Conservation (phyloP, 2,888 invertebrate genomes). For the Philopedon plagiatum region DNA sequence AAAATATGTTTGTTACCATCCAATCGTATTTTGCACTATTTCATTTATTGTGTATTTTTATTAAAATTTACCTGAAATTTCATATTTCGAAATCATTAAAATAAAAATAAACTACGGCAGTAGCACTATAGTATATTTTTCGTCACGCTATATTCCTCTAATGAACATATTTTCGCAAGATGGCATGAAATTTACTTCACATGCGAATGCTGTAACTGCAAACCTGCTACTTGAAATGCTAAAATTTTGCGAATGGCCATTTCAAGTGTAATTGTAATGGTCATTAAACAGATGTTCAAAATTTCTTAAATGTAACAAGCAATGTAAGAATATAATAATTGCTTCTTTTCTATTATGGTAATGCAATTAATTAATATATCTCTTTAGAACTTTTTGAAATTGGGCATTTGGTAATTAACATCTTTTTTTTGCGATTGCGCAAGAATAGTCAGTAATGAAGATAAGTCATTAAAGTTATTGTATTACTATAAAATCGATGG, state of each 20-base stretch:
- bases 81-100: neutral
- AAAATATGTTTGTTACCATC: no score
- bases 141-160: neutral
- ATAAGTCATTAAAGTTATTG: no score
- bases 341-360: constrained; percentile 1
- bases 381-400: neutral
- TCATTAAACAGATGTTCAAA: neutral
- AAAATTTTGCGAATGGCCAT: neutral
- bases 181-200: constrained; percentile 7
- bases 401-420: neutral
- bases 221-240: neutral
- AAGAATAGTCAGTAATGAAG: no score
- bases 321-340: neutral
- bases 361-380: neutral
- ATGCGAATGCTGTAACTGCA: neutral
- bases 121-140: neutral
- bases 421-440: no score
- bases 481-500: no score
- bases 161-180: constrained; percentile 2
- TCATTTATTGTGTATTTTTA: neutral
- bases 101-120: neutral
- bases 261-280: neutral
- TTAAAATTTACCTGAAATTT: neutral
- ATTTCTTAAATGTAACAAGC: neutral
- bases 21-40: no score